Evolutionary conservation across 1,140 invertebrate species (phyloP).

Genomic region (Hestina assimilis): DNA sequence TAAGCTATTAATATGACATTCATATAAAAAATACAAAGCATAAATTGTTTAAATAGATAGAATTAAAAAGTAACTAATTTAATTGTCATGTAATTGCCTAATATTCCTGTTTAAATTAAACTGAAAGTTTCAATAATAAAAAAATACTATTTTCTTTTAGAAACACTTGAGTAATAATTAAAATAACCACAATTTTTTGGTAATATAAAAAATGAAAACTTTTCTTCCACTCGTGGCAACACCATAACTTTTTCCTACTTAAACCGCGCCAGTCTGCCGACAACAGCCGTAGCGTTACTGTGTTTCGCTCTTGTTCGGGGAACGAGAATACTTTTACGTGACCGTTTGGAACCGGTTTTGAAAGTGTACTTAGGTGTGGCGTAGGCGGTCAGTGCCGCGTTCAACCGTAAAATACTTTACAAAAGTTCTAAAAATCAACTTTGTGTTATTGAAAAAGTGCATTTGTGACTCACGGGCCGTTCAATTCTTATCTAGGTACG

Average conservation of each 20-base stretch:
- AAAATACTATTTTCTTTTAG: no score
- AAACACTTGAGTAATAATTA: no score
- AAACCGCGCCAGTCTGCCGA: conserved; percentile 31
- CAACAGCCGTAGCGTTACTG: conserved; percentile 28
- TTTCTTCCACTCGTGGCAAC: not conserved
- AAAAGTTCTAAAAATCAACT: conserved; percentile 47
- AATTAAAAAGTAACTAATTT: no score
- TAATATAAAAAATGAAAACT: no score
- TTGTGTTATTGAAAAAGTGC: conserved; percentile 39
- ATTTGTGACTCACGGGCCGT: conserved; percentile 30
- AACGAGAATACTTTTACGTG: conserved; percentile 48
- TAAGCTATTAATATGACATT: no score
- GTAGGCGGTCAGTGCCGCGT: conserved; percentile 45
- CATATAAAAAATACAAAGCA: no score
- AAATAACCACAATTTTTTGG: no score
- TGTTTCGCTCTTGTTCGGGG: conserved; percentile 25
- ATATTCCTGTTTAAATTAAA: no score
- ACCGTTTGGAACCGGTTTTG: conserved; percentile 47
- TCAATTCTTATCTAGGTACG: conserved; percentile 26
- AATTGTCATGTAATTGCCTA: no score
- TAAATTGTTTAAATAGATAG: no score
- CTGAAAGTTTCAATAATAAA: no score
- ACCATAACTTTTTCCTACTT: no score
- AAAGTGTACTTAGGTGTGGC: conserved; percentile 53
- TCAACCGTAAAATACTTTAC: conserved; percentile 46